Base-by-base conservation (phyloP, 1,140 invertebrate species). In the Ladona fulva region DNA sequence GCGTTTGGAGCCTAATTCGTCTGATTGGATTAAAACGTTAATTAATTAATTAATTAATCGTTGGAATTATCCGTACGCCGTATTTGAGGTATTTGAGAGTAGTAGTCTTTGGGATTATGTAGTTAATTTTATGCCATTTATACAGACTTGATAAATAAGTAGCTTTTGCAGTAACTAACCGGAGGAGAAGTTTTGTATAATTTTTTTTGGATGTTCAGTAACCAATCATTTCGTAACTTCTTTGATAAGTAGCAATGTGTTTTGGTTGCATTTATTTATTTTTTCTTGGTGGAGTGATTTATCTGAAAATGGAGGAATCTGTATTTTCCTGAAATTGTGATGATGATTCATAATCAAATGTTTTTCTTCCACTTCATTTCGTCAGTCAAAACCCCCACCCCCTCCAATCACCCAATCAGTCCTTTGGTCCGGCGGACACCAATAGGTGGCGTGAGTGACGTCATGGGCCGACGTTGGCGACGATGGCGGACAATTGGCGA, bases 381-480 rank as follows among this genome's bases (percentile, higher is more conserved):
- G 52, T 66, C 52, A 66, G 52, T 66, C 52, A 3, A 19, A 66
- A 66, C 52, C n/a, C 52, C 52, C 52, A 66, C 52, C 52, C 52
- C 52, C 52, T 22, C 52, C 52, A 66, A 66, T 66, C 52, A 66
- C 52, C 52, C 52, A 66, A 16, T 19, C 52, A 1, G 16, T 66
- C 52, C 52, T 22, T 66, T 22, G 52, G 16, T 19, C 52, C 52
- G 52, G 52, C 12, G 52, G 52, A 66, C 16, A 66, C 52, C 52
- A 66, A 66, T 66, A 66, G 52, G 52, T 66, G 52, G 52, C 52
- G 52, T 66, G 52, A 66, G 52, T 12, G 52, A 66, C 52, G 52
- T 66, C 52, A 66, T 66, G 52, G 52, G 52, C n/a, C 52, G 52
- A 66, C 52, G 52, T 66, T 66, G 52, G 52, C 52, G 52, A 66